Conservation (phyloP, 2,888 invertebrate species). For the Drosophila vallismaia region DNA sequence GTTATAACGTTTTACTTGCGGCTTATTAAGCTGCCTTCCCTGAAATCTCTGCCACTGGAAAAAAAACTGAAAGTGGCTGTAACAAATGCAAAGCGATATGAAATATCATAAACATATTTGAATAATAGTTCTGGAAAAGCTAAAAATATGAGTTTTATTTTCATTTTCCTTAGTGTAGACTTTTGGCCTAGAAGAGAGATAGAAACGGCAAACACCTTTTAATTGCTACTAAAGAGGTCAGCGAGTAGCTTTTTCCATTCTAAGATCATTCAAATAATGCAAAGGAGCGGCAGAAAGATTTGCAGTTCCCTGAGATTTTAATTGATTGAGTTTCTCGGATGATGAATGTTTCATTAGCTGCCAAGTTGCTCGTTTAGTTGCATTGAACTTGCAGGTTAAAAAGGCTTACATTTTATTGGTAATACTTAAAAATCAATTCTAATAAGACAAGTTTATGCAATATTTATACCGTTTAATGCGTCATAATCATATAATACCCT, state of each 20-base stretch:
- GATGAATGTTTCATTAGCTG: slow-evolving; percentile 71
- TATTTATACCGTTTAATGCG: background rate
- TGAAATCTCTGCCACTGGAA: background rate
- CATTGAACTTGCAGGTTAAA: slow-evolving; percentile 2
- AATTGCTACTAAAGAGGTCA: slow-evolving; percentile 40
- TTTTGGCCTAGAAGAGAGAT: too few species aligned
- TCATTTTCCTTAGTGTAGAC: too few species aligned
- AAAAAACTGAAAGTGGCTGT: background rate
- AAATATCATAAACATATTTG: too few species aligned
- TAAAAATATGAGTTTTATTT: too few species aligned
- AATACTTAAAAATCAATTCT: background rate
- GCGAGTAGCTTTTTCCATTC: slow-evolving; percentile 24
- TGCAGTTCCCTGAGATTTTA: slow-evolving; percentile 11
- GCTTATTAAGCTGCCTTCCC: slow-evolving; percentile 15
- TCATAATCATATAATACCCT: background rate
- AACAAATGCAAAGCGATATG: too few species aligned
- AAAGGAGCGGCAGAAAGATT: slow-evolving; percentile 22
- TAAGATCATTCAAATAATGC: slow-evolving; percentile 26
- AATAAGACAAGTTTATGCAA: background rate
- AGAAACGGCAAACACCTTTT: slow-evolving; percentile 15
- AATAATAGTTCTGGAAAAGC: too few species aligned
- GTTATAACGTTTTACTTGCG: slow-evolving; percentile 21
- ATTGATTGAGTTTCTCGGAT: slow-evolving; percentile 40
- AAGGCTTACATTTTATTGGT: too few species aligned
- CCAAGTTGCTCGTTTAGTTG: slow-evolving; percentile 48